These are phyloP conservation scores for Cataglyphis albicans DNA, from an alignment of 2,888 invertebrate genomes.

Conservation along the genomic window DNA sequence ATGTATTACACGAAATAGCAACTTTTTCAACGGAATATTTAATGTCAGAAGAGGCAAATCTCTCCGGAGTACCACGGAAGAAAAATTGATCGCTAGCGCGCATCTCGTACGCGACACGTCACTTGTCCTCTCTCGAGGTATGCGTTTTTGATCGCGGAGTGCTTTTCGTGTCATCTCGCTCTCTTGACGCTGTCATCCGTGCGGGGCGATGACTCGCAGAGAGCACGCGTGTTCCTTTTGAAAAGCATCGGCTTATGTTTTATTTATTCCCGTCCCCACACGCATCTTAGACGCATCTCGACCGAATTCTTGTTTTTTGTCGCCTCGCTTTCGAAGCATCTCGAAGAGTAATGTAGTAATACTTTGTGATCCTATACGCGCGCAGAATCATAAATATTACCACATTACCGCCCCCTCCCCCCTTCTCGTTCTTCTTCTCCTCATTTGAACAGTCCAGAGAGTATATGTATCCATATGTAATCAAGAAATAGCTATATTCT, in stretches of 20 bases:
- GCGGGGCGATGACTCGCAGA: constrained; percentile 24
- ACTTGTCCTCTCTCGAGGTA: neutral
- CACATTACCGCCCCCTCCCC: neutral
- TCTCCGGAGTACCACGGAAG: neutral
- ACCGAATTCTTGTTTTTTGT: constrained; percentile 36
- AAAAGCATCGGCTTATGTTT: constrained; percentile 42
- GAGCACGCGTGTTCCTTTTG: constrained; percentile 3
- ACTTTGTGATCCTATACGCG: too few relatives aligned
- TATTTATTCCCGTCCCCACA: constrained; percentile 32
- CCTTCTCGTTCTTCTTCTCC: neutral
- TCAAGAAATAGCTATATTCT: neutral
- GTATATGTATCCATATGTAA: neutral
- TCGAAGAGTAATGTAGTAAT: too few relatives aligned
- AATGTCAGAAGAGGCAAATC: neutral
- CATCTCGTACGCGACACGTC: neutral
- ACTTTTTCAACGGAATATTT: neutral
- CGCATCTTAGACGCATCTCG: constrained; percentile 10
- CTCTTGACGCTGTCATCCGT: constrained; percentile 15
- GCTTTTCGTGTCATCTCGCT: constrained; percentile 25
- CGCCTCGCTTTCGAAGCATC: neutral
- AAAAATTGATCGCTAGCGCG: neutral
- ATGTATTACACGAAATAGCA: neutral
- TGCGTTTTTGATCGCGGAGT: constrained; percentile 11
- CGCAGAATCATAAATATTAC: too few relatives aligned
- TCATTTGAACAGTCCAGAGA: neutral